These are phyloP conservation scores for Scatophagus argus DNA, from an alignment of 2,113 vertebrate genomes.

Conservation along the genomic window DNA sequence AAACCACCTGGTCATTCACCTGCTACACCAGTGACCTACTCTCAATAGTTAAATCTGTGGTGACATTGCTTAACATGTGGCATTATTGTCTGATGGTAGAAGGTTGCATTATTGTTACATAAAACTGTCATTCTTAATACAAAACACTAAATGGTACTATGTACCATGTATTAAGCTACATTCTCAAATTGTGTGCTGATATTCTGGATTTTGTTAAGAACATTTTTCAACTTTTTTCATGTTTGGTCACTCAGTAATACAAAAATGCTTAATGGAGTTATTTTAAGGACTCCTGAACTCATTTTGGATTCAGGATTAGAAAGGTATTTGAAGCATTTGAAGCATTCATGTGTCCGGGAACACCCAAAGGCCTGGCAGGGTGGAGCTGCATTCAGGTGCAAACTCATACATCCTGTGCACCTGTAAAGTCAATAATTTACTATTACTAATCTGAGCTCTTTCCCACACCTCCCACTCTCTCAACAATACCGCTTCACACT, in stretches of 20 bases:
- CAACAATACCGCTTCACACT: background rate
- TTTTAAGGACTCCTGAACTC: background rate
- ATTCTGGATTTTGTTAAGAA: background rate
- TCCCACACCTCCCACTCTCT: constrained; percentile 15
- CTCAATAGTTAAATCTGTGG: no score
- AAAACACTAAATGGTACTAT: background rate
- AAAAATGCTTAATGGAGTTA: background rate
- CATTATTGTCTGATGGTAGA: background rate
- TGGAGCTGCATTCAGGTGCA: constrained; percentile 9
- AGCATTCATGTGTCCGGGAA: constrained; percentile 2
- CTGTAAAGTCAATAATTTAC: accelerated
- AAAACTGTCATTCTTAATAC: background rate
- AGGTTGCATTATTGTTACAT: background rate
- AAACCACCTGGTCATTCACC: no score
- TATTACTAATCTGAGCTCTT: background rate
- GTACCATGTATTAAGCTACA: background rate
- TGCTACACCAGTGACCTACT: no score
- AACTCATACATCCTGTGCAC: constrained; percentile 2
- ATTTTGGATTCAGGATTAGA: constrained; percentile 15
- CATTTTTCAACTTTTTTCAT: background rate
- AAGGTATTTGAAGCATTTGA: constrained; percentile 1
- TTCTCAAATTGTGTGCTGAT: background rate
- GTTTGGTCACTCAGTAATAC: background rate
- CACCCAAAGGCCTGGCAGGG: constrained; percentile 24
- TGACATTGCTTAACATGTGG: background rate